Evolutionary conservation across 2,888 invertebrate species (phyloP), one percentile per base, ranked within the genome.

Genomic region (Scaptomyza polygonia): DNA sequence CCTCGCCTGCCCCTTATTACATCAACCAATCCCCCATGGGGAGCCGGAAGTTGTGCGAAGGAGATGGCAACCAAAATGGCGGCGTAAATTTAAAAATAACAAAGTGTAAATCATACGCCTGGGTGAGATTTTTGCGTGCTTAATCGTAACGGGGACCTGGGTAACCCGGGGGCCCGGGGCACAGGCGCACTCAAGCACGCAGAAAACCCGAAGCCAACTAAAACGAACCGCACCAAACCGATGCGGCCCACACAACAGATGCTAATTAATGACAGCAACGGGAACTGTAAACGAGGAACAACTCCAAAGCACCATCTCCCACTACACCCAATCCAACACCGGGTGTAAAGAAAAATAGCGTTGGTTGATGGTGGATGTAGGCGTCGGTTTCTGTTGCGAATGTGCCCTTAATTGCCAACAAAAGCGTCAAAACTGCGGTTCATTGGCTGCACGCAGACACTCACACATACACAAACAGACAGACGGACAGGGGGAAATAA

Each of bases 71-170:
- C 74, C 72, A 77, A 86, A 82, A 85, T 81, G 84, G 78, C 73
- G 72, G 76, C 66, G 68, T 49, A 72, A 79, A 79, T 77, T 81
- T 79, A 81, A 86, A 86, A 85, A 85, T 85, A 85, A 86, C 84
- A 86, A 84, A 79, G 81, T 84, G 84, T 77, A 86, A 86, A 85
- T 84, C 86, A 84, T 86, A 86, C 79, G 84, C 74, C 67, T 83
- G 77, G 75, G 76, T 69, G 67, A 65, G 63, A 76, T 69, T 77
- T 59, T 53, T 48, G 56, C 58, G 56, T 49, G 53, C 21, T 49
- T 40, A 53, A 49, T 59, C 62, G 62, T 45, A 32, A 34, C 21
- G 21, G 44, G 55, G 39, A 34, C 18, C 25, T 55, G 65, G 52
- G 51, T 48, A 42, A n/a, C 9, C 25, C 58, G 57, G 56, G 66